These are phyloP conservation scores for Mythimna vitellina DNA, from an alignment of 2,888 invertebrate genomes.

Conservation along the genomic window DNA sequence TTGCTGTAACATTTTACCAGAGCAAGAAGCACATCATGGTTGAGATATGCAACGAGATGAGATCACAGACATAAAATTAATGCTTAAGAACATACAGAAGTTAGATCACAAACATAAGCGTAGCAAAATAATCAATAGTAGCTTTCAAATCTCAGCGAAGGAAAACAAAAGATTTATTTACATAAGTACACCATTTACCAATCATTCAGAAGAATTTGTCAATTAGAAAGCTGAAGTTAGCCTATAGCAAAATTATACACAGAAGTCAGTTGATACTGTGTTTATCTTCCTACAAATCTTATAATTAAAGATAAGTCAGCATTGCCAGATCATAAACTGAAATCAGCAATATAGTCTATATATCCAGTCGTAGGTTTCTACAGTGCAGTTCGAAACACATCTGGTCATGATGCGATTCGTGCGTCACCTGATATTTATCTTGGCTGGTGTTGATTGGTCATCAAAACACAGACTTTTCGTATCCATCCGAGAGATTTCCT, in stretches of 20 bases:
- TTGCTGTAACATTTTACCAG: neutral
- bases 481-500: conserved; percentile 28
- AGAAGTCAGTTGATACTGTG: neutral
- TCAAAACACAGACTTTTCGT: conserved; percentile 53
- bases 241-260: neutral
- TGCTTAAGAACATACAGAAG: no score
- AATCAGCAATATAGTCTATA: conserved; percentile 19
- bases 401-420: conserved; percentile 59
- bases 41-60: neutral
- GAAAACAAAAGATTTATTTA: no score
- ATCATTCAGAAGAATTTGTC: neutral
- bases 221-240: neutral
- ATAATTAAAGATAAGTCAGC: conserved; percentile 2
- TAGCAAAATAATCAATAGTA: no score
- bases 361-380: conserved; percentile 18
- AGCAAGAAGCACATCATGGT: neutral
- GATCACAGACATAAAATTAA: no score
- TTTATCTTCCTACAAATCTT: conserved; percentile 3
- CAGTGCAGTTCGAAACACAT: conserved; percentile 54
- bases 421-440: conserved; percentile 71
- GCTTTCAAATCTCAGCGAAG: no score
- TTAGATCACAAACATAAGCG: no score
- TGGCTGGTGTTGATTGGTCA: conserved; percentile 56
- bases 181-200: no score
- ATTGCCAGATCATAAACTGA: conserved; percentile 22